Evolutionary conservation across 2,797 vertebrate genomes (phyloP).

Genomic region (Sandelia bainsii): DNA sequence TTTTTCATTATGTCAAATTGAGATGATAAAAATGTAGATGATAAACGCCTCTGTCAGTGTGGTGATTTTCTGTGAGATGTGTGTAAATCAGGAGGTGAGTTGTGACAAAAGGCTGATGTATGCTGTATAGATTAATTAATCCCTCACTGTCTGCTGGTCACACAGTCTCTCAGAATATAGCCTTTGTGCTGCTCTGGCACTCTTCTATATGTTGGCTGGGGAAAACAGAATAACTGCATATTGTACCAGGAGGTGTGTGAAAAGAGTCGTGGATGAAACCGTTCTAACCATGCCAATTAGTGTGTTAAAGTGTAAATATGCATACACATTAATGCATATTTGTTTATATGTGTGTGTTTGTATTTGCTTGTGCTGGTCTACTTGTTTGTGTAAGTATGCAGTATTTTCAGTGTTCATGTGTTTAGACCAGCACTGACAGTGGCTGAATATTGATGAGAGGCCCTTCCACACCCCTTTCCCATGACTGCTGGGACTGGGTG

Average conservation of each 20-base stretch:
- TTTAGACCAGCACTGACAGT: constrained; percentile 50
- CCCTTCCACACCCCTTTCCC: constrained; percentile 69
- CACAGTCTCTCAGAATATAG: constrained; percentile 43
- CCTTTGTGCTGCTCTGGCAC: constrained; percentile 59
- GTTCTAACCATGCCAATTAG: constrained; percentile 39
- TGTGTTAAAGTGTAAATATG: constrained; percentile 31
- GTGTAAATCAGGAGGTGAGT: constrained; percentile 53
- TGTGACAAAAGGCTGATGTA: constrained; percentile 62
- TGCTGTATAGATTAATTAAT: constrained; percentile 67
- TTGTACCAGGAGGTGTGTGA: constrained; percentile 56
- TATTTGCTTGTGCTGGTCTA: constrained; percentile 12
- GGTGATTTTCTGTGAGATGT: constrained; percentile 51
- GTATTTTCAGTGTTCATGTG: constrained; percentile 31
- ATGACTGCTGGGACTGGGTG: constrained; percentile 72
- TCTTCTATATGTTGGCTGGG: constrained; percentile 38
- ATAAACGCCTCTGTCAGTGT: constrained; percentile 20
- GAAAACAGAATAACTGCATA: constrained; percentile 45
- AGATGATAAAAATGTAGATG: too few relatives aligned
- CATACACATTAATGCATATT: constrained; percentile 11
- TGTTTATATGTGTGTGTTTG: constrained; percentile 25
- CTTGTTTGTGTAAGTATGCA: constrained; percentile 52
- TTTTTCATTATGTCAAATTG: constrained; percentile 22
- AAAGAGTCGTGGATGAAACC: constrained; percentile 30
- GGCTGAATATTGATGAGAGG: constrained; percentile 82
- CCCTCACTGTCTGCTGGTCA: constrained; percentile 53